These are phyloP conservation scores for Gnathonemus longibarbis DNA, from an alignment of 2,113 vertebrate species.

Conservation along the genomic window DNA sequence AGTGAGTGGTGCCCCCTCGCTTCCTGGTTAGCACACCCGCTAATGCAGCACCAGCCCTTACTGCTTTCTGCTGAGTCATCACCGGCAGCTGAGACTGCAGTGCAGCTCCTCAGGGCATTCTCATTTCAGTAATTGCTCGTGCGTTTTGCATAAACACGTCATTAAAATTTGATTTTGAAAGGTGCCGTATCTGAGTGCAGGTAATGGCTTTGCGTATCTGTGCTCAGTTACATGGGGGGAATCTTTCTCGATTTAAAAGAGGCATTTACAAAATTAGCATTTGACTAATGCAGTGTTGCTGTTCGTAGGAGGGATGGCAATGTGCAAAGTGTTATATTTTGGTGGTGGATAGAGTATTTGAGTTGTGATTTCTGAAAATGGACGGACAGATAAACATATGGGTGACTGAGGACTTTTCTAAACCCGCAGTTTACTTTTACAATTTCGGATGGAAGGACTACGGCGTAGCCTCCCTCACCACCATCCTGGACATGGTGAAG, in stretches of 20 bases:
- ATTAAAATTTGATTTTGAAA: neutral
- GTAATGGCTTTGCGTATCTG: neutral
- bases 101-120: neutral
- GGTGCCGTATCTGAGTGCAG: neutral
- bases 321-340: neutral
- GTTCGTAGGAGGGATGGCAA: neutral
- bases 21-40: constrained; percentile 40
- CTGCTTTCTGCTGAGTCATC: constrained; percentile 1
- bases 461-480: constrained; percentile 87
- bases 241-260: neutral
- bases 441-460: constrained; percentile 99
- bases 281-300: neutral
- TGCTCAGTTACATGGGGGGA: neutral
- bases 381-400: neutral
- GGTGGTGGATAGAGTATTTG: neutral
- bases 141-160: constrained; percentile 10
- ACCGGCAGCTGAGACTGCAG: neutral
- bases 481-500: constrained; percentile 96
- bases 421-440: constrained; percentile 87
- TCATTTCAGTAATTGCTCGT: constrained; percentile 42
- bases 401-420: neutral
- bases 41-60: constrained; percentile 30
- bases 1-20: constrained; percentile 65
- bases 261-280: neutral
- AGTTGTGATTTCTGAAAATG: neutral